Evolutionary conservation across 2,888 invertebrate genomes (phyloP).

Genomic region (Cryptocheilus praepositus): DNA sequence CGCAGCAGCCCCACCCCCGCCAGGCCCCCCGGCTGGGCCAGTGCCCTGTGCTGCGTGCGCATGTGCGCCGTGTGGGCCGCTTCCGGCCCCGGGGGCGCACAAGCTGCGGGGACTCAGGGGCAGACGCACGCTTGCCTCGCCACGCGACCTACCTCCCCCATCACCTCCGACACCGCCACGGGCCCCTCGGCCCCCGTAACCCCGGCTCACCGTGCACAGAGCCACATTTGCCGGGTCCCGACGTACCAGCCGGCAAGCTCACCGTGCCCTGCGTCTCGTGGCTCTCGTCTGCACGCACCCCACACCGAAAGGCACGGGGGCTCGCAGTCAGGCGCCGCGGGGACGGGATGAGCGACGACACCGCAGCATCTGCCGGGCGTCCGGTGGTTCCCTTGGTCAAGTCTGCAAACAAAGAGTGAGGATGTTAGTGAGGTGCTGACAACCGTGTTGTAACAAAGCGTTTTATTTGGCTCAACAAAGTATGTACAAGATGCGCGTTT

Average conservation of each 20-base stretch:
- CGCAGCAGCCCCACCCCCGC: constrained; percentile 37
- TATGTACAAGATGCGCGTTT: too few species aligned
- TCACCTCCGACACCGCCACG: constrained; percentile 54
- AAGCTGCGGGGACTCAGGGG: constrained; percentile 66
- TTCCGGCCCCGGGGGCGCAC: constrained; percentile 54
- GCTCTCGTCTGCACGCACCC: neutral
- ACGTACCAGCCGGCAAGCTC: constrained; percentile 29
- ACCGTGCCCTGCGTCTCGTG: neutral
- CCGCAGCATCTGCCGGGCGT: constrained; percentile 20
- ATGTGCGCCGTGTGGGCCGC: constrained; percentile 52
- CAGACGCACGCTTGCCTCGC: constrained; percentile 61
- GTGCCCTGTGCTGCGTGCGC: constrained; percentile 42
- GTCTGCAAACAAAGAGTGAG: too few species aligned
- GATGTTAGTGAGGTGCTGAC: too few species aligned
- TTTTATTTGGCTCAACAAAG: too few species aligned
- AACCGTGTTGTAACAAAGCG: too few species aligned
- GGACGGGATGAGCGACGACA: constrained; percentile 1
- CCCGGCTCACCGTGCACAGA: constrained; percentile 72
- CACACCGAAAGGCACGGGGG: constrained; percentile 8
- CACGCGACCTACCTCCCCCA: constrained; percentile 45
- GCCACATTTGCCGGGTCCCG: constrained; percentile 71
- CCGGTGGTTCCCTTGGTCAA: neutral
- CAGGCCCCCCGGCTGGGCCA: constrained; percentile 30
- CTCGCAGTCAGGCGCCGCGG: constrained; percentile 1
- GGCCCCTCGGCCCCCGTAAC: constrained; percentile 68